A percentile compares a stretch with the other conserved stretches of the same genome.
Conservation (phyloP, 1,140 invertebrate species). For the Temnothorax longispinosus region DNA sequence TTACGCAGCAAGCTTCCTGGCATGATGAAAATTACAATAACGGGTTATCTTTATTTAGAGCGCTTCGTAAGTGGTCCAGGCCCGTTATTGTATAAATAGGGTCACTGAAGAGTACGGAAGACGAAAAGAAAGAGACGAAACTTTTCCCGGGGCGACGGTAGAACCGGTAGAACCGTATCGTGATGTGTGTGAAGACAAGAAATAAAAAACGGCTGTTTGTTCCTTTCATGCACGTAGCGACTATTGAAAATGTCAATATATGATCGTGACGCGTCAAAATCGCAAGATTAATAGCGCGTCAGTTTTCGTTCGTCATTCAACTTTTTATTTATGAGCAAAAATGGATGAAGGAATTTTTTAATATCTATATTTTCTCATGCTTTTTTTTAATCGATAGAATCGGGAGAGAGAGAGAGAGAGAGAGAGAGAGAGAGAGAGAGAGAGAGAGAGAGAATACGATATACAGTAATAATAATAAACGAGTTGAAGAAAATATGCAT, state of each 20-base stretch:
- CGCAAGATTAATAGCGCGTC: constrained; percentile 29
- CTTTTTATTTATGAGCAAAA: constrained; percentile 14
- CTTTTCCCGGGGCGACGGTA: constrained; percentile 9
- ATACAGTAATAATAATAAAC: neutral
- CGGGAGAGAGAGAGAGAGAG: neutral
- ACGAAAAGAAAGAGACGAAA: constrained; percentile 45
- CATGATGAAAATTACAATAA: constrained; percentile 11
- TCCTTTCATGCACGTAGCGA: constrained; percentile 29
- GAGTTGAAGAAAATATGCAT: neutral
- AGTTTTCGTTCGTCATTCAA: neutral
- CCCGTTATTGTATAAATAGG: constrained; percentile 44
- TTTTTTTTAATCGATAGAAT: neutral
- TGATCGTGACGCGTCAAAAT: constrained; percentile 47
- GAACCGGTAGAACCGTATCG: neutral
- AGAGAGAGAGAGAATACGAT: neutral
- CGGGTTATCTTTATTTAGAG: constrained; percentile 27
- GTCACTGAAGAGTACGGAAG: constrained; percentile 36
- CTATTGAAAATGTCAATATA: constrained; percentile 42
- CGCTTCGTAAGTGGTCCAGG: constrained; percentile 12
- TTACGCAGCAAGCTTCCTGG: neutral
- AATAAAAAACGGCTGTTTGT: constrained; percentile 11
- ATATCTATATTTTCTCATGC: neutral
- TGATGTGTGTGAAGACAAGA: neutral
- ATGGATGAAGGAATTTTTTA: constrained; percentile 5
- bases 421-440: no score